These are phyloP conservation scores for Myopa tessellatipennis DNA, from an alignment of 2,888 invertebrate genomes.

Conservation along the genomic window DNA sequence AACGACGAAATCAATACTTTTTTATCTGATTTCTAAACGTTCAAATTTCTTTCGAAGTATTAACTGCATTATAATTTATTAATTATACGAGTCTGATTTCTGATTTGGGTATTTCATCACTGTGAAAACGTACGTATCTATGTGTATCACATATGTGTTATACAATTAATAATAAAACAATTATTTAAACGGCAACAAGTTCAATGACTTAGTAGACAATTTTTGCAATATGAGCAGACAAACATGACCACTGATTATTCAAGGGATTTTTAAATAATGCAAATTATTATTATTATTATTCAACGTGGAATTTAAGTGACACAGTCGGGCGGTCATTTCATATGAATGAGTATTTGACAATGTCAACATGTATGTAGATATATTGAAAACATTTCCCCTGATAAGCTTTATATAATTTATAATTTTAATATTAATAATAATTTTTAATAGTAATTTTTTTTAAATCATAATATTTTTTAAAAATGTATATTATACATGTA, in stretches of 20 bases:
- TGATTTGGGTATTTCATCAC: not conserved
- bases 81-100: not conserved
- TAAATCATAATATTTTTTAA: too few relatives aligned
- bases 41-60: conserved; percentile 5
- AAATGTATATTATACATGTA: too few relatives aligned
- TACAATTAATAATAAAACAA: not conserved
- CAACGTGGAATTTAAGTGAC: not conserved
- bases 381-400: not conserved
- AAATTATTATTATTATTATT: not conserved
- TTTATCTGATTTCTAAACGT: not conserved
- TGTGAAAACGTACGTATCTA: not conserved
- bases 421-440: not conserved
- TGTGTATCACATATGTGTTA: not conserved
- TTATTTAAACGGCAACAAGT: conserved; percentile 1
- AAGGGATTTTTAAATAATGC: conserved; percentile 4
- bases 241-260: not conserved
- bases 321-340: too few relatives aligned
- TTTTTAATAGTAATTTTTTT: not conserved
- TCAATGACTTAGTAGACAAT: conserved; percentile 6
- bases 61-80: not conserved
- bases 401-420: not conserved
- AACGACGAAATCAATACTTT: too few relatives aligned
- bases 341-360: not conserved
- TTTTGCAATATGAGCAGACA: not conserved
- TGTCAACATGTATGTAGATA: not conserved